Percentiles rank a stretch among this genome's conserved stretches.
Evolutionary conservation across 2,888 invertebrate genomes (phyloP).

Genomic region (Parnassius smintheus): DNA sequence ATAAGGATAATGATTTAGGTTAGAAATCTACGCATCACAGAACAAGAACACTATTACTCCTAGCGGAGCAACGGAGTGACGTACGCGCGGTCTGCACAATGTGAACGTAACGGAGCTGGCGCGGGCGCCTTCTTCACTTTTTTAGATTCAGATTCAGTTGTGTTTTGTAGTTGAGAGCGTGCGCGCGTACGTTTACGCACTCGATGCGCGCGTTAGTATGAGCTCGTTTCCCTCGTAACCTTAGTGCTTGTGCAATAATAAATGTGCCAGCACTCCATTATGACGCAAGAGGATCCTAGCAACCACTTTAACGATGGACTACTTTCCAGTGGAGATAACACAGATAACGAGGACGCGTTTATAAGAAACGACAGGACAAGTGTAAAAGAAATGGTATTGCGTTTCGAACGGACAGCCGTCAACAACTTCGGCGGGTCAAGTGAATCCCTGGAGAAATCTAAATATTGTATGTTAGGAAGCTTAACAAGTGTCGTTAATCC

Average conservation of each 20-base stretch:
- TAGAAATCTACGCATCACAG: too few relatives aligned
- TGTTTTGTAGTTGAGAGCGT: constrained; percentile 47
- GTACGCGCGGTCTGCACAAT: constrained; percentile 33
- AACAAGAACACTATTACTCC: too few relatives aligned
- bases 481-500: constrained; percentile 70
- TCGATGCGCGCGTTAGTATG: constrained; percentile 62
- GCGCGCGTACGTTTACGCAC: constrained; percentile 60
- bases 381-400: constrained; percentile 71
- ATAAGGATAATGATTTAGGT: too few relatives aligned
- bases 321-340: constrained; percentile 52
- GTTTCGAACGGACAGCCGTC: constrained; percentile 64
- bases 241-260: constrained; percentile 56
- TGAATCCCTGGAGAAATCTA: constrained; percentile 63
- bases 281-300: constrained; percentile 69
- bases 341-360: constrained; percentile 64
- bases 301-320: constrained; percentile 57
- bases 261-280: constrained; percentile 49
- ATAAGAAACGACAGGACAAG: constrained; percentile 61
- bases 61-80: constrained; percentile 10
- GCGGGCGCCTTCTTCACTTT: constrained; percentile 47
- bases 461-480: constrained; percentile 59
- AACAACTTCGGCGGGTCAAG: constrained; percentile 53
- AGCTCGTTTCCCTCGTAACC: constrained; percentile 52
- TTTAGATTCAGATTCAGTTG: constrained; percentile 58
- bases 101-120: constrained; percentile 24